Evolutionary conservation across 1,140 invertebrate species (phyloP).

Genomic region (Batillaria attramentaria): DNA sequence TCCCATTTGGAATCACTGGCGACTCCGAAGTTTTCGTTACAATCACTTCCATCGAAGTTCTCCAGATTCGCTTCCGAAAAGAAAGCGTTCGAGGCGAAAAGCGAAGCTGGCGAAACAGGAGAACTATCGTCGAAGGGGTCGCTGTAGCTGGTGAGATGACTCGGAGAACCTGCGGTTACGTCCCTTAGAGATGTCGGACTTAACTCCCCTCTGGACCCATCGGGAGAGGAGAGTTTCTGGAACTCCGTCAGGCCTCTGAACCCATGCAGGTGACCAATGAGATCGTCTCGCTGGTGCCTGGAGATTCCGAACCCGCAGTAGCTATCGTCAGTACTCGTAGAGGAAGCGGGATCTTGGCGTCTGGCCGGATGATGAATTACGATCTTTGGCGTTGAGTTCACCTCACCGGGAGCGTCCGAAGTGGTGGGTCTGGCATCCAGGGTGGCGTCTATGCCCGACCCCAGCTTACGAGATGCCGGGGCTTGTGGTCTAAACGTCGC

Average conservation of each 20-base stretch:
- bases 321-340: slow-evolving; percentile 31
- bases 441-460: no score
- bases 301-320: slow-evolving; percentile 40
- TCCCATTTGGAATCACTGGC: no score
- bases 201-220: background rate
- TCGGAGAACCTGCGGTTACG: background rate
- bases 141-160: slow-evolving; percentile 11
- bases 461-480: no score
- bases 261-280: slow-evolving; percentile 31
- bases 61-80: slow-evolving; percentile 10
- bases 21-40: background rate
- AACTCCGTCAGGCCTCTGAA: slow-evolving; percentile 31
- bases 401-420: no score
- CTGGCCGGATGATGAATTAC: slow-evolving; percentile 1
- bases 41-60: slow-evolving; percentile 5
- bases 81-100: slow-evolving; percentile 10
- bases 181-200: background rate
- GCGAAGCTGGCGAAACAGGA: slow-evolving; percentile 5
- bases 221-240: slow-evolving; percentile 5
- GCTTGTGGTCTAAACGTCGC: no score
- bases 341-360: background rate
- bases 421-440: no score
- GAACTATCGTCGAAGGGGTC: slow-evolving; percentile 25
- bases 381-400: background rate
- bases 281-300: slow-evolving; percentile 17